Percentiles rank a stretch among this genome's conserved stretches.
Conservation (phyloP, 2,797 vertebrate species). For the Scolopax rusticola region DNA sequence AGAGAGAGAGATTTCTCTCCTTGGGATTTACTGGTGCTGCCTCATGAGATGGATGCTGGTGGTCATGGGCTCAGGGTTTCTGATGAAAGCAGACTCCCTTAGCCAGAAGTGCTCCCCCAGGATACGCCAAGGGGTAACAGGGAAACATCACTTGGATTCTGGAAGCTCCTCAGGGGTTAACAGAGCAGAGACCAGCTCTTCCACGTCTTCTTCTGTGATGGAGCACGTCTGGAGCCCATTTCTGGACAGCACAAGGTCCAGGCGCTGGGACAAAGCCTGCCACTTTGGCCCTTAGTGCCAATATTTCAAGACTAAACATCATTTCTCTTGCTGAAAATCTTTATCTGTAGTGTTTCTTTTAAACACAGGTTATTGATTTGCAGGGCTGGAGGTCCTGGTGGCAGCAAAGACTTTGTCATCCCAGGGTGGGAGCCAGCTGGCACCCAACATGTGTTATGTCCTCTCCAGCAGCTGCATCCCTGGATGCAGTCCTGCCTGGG, state of each 20-base stretch:
- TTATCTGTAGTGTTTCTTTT: background rate
- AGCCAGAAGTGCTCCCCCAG: background rate
- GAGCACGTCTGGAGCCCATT: background rate
- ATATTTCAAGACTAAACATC: accelerated
- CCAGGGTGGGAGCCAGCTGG: background rate
- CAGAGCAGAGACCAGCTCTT: background rate
- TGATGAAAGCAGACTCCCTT: background rate
- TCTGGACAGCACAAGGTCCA: background rate
- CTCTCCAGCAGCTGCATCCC: background rate
- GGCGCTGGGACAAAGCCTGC: background rate
- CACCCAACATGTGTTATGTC: background rate
- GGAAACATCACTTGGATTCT: background rate
- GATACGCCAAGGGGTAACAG: background rate
- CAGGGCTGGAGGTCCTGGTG: background rate
- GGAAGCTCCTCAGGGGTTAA: background rate
- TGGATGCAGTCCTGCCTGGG: background rate
- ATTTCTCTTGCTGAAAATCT: background rate
- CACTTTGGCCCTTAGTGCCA: background rate
- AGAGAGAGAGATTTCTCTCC: background rate
- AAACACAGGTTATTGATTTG: background rate
- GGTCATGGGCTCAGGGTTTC: background rate
- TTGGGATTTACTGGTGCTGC: background rate
- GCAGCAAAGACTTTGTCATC: background rate
- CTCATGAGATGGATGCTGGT: background rate
- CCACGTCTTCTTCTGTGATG: accelerated